Percentiles rank a stretch among this genome's conserved stretches.
Evolutionary conservation across 2,888 invertebrate species (phyloP).

Genomic region (Andrena chrysosceles): DNA sequence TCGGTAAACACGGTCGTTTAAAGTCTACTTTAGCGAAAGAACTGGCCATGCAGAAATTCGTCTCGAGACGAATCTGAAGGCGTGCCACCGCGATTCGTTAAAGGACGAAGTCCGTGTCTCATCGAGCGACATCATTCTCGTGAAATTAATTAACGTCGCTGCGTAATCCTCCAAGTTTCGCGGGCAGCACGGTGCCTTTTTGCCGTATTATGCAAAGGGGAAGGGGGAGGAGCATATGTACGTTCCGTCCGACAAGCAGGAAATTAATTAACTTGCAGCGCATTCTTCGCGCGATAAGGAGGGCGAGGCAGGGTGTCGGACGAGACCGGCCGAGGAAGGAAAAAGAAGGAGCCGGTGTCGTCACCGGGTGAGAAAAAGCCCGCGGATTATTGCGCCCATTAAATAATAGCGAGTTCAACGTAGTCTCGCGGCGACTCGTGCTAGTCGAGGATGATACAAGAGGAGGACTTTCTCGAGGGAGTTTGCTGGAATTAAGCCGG

Average conservation of each 20-base stretch:
- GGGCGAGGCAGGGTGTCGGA: not conserved
- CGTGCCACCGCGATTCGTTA: not conserved
- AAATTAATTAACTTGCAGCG: slow-evolving; percentile 49
- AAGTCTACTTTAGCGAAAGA: not conserved
- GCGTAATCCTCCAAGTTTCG: slow-evolving; percentile 22
- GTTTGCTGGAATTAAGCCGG: slow-evolving; percentile 47
- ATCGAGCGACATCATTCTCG: slow-evolving; percentile 24
- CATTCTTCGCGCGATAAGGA: slow-evolving; percentile 33
- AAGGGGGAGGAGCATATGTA: not conserved
- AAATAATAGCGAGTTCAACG: slow-evolving; percentile 39
- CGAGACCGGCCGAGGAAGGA: not conserved
- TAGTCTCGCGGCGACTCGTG: not conserved
- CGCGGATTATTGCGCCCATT: slow-evolving; percentile 43
- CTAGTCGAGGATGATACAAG: not conserved
- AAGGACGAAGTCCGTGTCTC: not conserved
- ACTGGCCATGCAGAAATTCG: not conserved
- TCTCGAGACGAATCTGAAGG: not conserved
- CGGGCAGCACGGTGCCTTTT: not conserved
- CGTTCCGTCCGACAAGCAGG: not conserved
- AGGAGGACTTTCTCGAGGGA: not conserved
- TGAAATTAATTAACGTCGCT: slow-evolving; percentile 46
- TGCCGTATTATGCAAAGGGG: slow-evolving; percentile 26
- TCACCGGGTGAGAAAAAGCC: slow-evolving; percentile 13
- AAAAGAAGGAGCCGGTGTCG: not conserved
- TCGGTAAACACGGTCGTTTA: not conserved